phyloP scores from a whole-genome alignment of 1,140 invertebrate genomes.

The Macrosteles quadrilineatus region DNA sequence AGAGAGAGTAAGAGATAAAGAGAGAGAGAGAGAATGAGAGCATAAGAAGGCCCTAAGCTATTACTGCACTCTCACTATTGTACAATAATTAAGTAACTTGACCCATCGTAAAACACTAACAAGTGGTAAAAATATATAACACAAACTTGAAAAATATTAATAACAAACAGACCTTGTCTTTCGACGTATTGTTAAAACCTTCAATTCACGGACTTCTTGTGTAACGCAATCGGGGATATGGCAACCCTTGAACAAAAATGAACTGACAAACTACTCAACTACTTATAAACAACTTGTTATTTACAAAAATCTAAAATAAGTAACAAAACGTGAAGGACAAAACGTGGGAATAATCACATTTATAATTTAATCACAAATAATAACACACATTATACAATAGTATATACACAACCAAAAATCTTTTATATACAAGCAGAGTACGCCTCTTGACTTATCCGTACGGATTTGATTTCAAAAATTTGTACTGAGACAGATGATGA shows the following conservation, averaged over 20 bases:
- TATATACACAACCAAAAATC: neutral
- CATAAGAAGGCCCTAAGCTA: too few relatives aligned
- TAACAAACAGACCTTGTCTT: neutral
- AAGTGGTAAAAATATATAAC: neutral
- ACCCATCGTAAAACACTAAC: neutral
- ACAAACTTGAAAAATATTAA: neutral
- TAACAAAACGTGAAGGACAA: neutral
- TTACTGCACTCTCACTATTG: too few relatives aligned
- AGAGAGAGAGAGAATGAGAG: too few relatives aligned
- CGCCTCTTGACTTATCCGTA: neutral
- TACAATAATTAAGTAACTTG: conserved; percentile 1
- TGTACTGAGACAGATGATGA: neutral
- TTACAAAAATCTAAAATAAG: conserved; percentile 19
- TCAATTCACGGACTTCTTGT: neutral
- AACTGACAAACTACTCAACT: neutral
- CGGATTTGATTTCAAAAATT: conserved; percentile 1
- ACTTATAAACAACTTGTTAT: conserved; percentile 16
- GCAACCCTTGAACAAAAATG: too few relatives aligned
- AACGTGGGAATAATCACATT: conserved; percentile 11
- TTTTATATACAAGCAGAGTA: neutral
- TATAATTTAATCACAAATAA: conserved; percentile 2
- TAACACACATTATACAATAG: conserved; percentile 11
- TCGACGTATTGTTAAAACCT: neutral
- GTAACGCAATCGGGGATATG: neutral
- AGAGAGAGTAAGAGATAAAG: too few relatives aligned